These are phyloP conservation scores for Sebastes vulpes DNA, from an alignment of 2,797 vertebrate species.

Conservation along the genomic window DNA sequence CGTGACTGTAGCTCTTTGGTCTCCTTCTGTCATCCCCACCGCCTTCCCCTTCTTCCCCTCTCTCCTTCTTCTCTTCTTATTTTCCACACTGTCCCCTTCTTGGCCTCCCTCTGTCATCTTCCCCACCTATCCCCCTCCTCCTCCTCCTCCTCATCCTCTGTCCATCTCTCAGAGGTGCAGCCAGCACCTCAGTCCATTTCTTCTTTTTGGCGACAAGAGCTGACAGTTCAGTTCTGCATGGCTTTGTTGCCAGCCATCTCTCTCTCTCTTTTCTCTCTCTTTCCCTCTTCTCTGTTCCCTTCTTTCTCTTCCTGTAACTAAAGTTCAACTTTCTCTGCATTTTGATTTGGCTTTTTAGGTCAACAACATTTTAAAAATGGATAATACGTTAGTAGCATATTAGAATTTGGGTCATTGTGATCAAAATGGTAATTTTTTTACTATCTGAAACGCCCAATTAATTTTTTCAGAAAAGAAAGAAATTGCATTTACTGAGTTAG, in stretches of 20 bases:
- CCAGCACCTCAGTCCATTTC: conserved; percentile 66
- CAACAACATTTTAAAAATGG: background rate
- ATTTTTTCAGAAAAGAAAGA: background rate
- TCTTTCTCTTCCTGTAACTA: conserved; percentile 19
- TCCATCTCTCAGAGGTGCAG: conserved; percentile 68
- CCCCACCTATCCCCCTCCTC: background rate
- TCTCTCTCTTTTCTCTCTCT: conserved; percentile 5
- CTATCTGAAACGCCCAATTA: background rate
- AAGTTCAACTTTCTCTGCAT: conserved; percentile 18
- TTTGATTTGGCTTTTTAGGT: background rate
- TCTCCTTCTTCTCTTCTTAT: conserved; percentile 31
- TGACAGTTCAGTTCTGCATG: conserved; percentile 60
- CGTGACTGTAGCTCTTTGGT: conserved; percentile 30
- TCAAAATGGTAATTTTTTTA: background rate
- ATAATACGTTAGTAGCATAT: background rate
- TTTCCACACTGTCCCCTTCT: conserved; percentile 38
- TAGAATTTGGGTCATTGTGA: background rate
- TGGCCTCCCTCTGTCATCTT: conserved; percentile 47
- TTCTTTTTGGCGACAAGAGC: conserved; percentile 63
- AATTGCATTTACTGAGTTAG: background rate
- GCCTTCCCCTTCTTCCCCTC: background rate
- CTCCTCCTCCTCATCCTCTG: background rate
- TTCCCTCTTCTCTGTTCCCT: background rate
- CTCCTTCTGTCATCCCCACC: conserved; percentile 37
- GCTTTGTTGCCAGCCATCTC: conserved; percentile 47